Evolutionary conservation across 2,113 vertebrate genomes (phyloP), one percentile per base, ranked within the genome.

Genomic region (Malaclemys terrapin): DNA sequence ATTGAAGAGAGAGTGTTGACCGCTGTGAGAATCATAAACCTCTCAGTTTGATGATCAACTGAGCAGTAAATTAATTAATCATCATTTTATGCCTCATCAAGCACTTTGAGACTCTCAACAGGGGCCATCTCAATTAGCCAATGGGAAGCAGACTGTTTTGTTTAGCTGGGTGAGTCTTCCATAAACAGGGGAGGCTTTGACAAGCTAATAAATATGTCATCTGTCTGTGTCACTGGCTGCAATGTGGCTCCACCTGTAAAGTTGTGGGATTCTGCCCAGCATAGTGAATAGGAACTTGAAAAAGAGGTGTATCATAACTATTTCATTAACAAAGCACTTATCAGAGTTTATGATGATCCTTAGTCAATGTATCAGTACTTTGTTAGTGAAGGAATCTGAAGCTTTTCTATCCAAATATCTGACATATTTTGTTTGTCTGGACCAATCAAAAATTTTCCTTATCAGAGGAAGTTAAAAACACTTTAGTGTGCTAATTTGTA

Each of bases 31-130:
- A 98, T 99, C 99, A 99, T 99, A 99, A 99, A 98, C 99, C 99
- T 98, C 99, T 98, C 99, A 98, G 98, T 99, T 99, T 99, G 99
- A 99, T 98, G 99, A 99, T 99, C 99, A 99, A 98, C 99, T 99
- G 99, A 99, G 99, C 99, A 99, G 99, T 99, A 99, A 99, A 99
- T 99, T 99, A 99, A 99, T 99, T 99, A 99, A 99, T 99, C 99
- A 99, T 99, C 99, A 98, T 99, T 99, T 99, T 99, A 99, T 99
- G 99, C 99, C 99, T 99, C 99, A 99, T 99, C 99, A 99, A 99
- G 98, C 99, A 97, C 99, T 99, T 99, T 99, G 97, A 98, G 98
- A 97, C 98, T 98, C 99, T 98, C 98, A 96, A 97, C 98, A 95
- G 98, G 99, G 98, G 98, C 98, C 98, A 92, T 95, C 97, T 98